These are phyloP conservation scores for Drosophila teissieri DNA, from an alignment of 1,140 invertebrate genomes.

Conservation along the genomic window DNA sequence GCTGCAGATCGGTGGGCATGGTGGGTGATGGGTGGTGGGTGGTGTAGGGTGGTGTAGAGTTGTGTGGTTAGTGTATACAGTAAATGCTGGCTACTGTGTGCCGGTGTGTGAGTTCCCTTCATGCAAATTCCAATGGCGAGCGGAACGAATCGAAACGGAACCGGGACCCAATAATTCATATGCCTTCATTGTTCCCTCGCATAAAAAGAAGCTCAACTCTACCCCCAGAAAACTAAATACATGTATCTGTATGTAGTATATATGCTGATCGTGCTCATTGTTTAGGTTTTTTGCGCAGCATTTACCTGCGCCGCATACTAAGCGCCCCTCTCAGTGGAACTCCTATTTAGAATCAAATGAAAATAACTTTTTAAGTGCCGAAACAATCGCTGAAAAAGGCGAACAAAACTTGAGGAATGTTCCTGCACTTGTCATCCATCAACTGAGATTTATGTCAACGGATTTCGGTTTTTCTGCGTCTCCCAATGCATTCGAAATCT, in stretches of 20 bases:
- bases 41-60: slow-evolving; percentile 22
- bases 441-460: slow-evolving; percentile 64
- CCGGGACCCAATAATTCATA: slow-evolving; percentile 70
- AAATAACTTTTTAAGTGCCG: slow-evolving; percentile 57
- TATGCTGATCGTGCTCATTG: slow-evolving; percentile 72
- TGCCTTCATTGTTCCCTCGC: slow-evolving; percentile 62
- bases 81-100: slow-evolving; percentile 2
- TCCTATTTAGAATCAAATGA: slow-evolving; percentile 60
- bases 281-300: slow-evolving; percentile 74
- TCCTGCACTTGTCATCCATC: slow-evolving; percentile 60
- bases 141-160: slow-evolving; percentile 48
- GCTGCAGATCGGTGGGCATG: slow-evolving; percentile 36
- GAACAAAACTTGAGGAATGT: slow-evolving; percentile 43
- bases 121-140: slow-evolving; percentile 56
- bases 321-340: slow-evolving; percentile 32
- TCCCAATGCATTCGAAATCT: slow-evolving; percentile 26
- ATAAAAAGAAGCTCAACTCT: slow-evolving; percentile 67
- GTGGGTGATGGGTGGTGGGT: neutral
- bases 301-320: slow-evolving; percentile 67
- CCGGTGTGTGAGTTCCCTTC: slow-evolving; percentile 38
- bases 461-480: slow-evolving; percentile 24
- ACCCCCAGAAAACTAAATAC: slow-evolving; percentile 21
- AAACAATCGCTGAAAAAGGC: slow-evolving; percentile 20
- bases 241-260: slow-evolving; percentile 27
- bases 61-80: slow-evolving; percentile 52